Conservation (phyloP, 2,113 vertebrate genomes). For the Chaetops frenatus region DNA sequence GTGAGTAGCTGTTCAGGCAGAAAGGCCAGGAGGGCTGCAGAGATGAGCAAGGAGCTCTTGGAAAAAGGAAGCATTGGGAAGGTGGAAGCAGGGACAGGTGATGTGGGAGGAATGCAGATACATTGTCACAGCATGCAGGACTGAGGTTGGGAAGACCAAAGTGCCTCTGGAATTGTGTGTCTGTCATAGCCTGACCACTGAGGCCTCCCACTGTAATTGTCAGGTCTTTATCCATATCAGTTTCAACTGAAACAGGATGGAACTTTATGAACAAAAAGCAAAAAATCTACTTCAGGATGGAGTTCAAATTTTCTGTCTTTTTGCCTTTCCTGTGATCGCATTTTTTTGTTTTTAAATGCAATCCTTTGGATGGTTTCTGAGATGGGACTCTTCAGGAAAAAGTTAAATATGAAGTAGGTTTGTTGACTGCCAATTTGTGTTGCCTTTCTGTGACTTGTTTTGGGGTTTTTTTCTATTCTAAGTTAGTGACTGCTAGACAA, state of each 20-base stretch:
- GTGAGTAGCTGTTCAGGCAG: neutral
- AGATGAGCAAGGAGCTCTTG: neutral
- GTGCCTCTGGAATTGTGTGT: fast-evolving
- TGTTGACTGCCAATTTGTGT: neutral
- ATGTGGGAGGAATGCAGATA: neutral
- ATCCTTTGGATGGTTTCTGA: neutral
- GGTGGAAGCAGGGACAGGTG: neutral
- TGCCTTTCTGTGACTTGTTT: neutral
- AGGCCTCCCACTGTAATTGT: neutral
- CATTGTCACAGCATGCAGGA: neutral
- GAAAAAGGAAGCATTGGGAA: neutral
- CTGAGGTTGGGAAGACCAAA: neutral
- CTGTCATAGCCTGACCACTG: neutral
- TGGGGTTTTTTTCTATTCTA: neutral
- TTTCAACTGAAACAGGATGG: neutral
- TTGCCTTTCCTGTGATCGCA: neutral
- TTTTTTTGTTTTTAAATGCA: neutral
- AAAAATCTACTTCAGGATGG: neutral
- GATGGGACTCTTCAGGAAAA: neutral
- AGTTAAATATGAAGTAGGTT: neutral
- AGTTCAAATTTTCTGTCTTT: neutral
- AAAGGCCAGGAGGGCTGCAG: neutral
- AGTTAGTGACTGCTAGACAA: neutral
- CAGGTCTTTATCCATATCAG: neutral
- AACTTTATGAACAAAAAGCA: neutral